These are phyloP conservation scores for Chloebia gouldiae DNA, from an alignment of 2,113 vertebrate species.

Conservation along the genomic window DNA sequence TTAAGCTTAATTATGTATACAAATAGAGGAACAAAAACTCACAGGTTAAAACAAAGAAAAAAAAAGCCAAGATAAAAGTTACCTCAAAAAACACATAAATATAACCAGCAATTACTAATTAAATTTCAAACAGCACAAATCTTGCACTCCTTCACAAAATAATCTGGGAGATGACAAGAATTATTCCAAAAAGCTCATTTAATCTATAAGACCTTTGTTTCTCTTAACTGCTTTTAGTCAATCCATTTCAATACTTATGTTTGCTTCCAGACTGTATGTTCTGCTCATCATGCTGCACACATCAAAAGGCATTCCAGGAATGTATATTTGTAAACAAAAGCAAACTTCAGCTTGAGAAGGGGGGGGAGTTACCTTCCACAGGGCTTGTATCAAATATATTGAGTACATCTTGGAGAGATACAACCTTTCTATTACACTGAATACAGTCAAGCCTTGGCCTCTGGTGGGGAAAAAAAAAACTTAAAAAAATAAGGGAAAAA, in stretches of 20 bases:
- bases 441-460: not conserved
- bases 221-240: not conserved
- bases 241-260: not conserved
- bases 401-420: not conserved
- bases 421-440: not conserved
- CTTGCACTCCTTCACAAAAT: not conserved
- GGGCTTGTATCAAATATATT: not conserved
- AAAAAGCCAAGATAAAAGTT: not conserved
- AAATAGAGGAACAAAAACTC: not conserved
- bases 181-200: not conserved
- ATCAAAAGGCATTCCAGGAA: not conserved
- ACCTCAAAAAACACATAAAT: not conserved
- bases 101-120: not conserved
- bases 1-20: not conserved
- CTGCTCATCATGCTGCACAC: not conserved
- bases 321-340: not conserved
- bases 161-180: not conserved
- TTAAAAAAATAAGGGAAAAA: fast-evolving
- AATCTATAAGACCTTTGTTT: not conserved
- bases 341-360: not conserved
- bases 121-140: not conserved
- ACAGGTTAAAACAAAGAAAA: not conserved
- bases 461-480: not conserved
- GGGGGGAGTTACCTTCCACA: not conserved
- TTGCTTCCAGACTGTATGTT: not conserved